Evolutionary conservation across 2,888 invertebrate genomes (phyloP).

Genomic region (Syrista parreyssii): DNA sequence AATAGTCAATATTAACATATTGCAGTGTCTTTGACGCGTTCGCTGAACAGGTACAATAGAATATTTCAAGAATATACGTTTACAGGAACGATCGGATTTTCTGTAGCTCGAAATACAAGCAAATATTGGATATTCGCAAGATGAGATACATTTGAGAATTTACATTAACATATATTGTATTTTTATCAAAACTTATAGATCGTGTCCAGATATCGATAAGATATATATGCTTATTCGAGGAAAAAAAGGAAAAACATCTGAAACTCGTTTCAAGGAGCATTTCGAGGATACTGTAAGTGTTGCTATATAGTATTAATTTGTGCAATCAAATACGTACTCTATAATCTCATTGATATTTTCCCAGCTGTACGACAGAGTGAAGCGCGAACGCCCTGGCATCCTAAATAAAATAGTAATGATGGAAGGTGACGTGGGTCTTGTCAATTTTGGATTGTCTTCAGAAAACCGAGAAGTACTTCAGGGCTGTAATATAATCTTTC

Average conservation of each 20-base stretch:
- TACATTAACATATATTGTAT: background rate
- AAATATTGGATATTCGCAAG: background rate
- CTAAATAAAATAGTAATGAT: slow-evolving; percentile 70
- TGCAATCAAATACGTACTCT: background rate
- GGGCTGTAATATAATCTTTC: slow-evolving; percentile 75
- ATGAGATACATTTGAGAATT: background rate
- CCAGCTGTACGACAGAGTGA: slow-evolving; percentile 69
- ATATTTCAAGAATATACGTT: background rate
- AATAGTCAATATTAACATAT: slow-evolving; percentile 26
- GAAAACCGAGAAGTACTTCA: slow-evolving; percentile 66
- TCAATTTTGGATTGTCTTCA: slow-evolving; percentile 68
- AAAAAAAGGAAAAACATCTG: slow-evolving; percentile 58
- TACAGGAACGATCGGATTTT: background rate
- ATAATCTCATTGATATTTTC: slow-evolving; percentile 14
- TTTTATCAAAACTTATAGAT: slow-evolving; percentile 38
- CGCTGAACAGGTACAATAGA: background rate
- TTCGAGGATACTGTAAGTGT: slow-evolving; percentile 58
- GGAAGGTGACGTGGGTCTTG: slow-evolving; percentile 68
- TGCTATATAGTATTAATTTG: background rate
- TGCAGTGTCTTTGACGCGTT: background rate
- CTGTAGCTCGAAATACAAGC: background rate
- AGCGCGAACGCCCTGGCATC: slow-evolving; percentile 66
- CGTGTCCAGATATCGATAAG: slow-evolving; percentile 54
- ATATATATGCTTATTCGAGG: slow-evolving; percentile 58
- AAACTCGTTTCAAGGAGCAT: slow-evolving; percentile 55